phyloP scores from a whole-genome alignment of 2,797 vertebrate genomes.

The Xenops minutus region DNA sequence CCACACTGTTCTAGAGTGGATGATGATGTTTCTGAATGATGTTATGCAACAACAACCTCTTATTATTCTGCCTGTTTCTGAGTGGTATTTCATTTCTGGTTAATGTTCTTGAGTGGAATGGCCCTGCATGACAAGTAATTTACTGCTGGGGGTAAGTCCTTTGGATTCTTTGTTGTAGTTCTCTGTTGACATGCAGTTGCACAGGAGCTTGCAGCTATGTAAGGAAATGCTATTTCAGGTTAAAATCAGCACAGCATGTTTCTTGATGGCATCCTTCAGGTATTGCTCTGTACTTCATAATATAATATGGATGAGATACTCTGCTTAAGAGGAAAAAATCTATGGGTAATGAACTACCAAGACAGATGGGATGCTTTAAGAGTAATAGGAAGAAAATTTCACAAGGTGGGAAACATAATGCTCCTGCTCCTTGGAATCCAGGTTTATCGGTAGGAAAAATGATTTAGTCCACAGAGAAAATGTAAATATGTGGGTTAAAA shows the following conservation, averaged over 20 bases:
- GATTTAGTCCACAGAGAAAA: not conserved
- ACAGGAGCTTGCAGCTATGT: not conserved
- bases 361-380: not conserved
- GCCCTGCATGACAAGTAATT: not conserved
- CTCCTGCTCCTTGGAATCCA: not conserved
- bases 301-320: not conserved
- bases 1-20: fast-evolving
- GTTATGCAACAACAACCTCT: not conserved
- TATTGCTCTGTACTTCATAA: not conserved
- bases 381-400: not conserved
- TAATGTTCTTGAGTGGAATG: not conserved
- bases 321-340: not conserved
- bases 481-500: not conserved
- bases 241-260: not conserved
- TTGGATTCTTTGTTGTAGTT: not conserved
- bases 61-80: not conserved
- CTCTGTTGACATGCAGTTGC: not conserved
- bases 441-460: not conserved
- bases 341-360: not conserved
- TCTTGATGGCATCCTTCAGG: slow-evolving; percentile 1
- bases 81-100: not conserved
- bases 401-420: not conserved
- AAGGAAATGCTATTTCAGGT: not conserved
- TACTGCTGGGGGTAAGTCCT: not conserved
- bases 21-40: not conserved